Base-by-base conservation (phyloP, 2,888 invertebrate genomes). In the Drosophila eohydei region DNA sequence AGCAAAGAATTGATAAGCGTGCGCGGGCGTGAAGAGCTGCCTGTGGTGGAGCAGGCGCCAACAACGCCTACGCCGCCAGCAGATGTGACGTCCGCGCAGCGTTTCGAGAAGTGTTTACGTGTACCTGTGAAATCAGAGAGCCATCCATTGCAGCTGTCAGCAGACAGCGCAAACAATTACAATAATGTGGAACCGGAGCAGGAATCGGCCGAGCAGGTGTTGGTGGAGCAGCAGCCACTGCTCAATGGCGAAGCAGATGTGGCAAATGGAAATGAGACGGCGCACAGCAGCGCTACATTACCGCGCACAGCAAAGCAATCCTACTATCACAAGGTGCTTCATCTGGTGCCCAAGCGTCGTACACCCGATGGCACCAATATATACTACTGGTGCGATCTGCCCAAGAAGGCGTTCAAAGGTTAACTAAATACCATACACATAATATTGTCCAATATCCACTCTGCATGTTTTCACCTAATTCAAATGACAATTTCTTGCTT, bases 311-410 rank as follows among this genome's bases (percentile, higher is more conserved):
- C 80, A 11, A 90, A 91, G 50, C 91, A 92, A 69, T 88, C 89
- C 36, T 91, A 91, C 71, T 90, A 90, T 71, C 91, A 90, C 70
- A 91, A 91, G 66, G 91, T 91, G 65, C 69, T 92, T 40, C 90
- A 93, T 71, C 93, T 94, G 89, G 96, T 96, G 78, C 96, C 96
- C 68, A 96, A 95, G 91, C 94, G 96, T 78, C 94, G 95, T 87
- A 96, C 97, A 65, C 95, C 96, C 34, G 97, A 97, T 93, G 97
- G 97, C 86, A 97, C 97, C 73, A 95, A 95, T 91, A 95, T 97
- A 91, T 96, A 96, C 94, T 97, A 97, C 94, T 97, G 97, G 96
- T 97, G 97, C 94, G 97, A 97, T 94, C 93, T 96, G 93, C 95
- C 96, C 84, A 94, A 94, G 89, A 94, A 93, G 84, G 91, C 93